Base-by-base conservation (phyloP, 2,113 vertebrate genomes). In the Corythornis madagascariensis region DNA sequence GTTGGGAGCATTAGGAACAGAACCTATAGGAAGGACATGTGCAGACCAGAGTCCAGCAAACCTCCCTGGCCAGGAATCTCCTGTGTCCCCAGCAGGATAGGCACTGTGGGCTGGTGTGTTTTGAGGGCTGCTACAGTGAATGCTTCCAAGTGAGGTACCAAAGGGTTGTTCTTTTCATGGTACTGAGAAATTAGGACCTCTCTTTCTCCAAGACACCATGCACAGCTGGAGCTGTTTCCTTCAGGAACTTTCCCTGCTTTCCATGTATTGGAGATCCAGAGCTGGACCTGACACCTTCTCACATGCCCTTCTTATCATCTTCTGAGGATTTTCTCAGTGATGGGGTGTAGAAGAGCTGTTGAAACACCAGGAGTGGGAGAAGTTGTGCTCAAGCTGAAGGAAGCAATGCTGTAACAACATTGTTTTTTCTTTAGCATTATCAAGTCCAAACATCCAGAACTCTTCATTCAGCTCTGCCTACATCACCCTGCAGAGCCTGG, bases 31-130 rank as follows among this genome's bases (percentile, higher is more conserved):
- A 10, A 5, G 43, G n/a, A 10, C 4, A 38, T 53, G 19, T 42
- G 14, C 53, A 78, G 40, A 57, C 59, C 48, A 18, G 22, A n/a
- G 56, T 6, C 28, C 1, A 0, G 7, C 59, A 72, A 73, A 53
- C 38, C 59, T 72, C 24, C 28, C 45, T 42, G 47, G 4, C 11
- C 33, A 6, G 40, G 47, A 10, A 29, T 3, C 20, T 60, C 45
- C 0, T 40, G 1, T 2, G 6, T 11, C 56, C 43, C 33, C 43
- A 14, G 43, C 25, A 42, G 45, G 47, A 6, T 35, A 5, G 35
- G 29, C 64, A 17, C 4, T 24, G 3, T 3, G 31, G 29, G 52
- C 26, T 20, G 15, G 7, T 5, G 19, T 3, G 19, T 59, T 10
- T 2, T 48, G 45, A 75, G 72, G 21, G 16, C 17, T 64, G 2